Conservation (phyloP, 2,888 invertebrate species). For the Thereva unica region DNA sequence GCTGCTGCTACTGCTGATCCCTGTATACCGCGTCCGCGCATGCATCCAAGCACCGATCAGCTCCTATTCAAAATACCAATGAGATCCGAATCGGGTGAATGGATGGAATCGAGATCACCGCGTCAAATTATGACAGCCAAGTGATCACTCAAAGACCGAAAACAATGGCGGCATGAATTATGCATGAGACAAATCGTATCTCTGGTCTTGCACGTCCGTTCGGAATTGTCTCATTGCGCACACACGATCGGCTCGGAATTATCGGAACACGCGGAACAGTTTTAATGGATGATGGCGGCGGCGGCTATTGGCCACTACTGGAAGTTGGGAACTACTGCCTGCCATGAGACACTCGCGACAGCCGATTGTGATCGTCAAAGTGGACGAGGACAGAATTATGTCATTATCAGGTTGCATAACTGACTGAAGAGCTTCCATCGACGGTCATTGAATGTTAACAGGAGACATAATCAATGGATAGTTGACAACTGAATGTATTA, state of each 20-base stretch:
- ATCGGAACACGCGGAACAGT: not conserved
- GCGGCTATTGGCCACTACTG: not conserved
- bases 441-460: conserved; percentile 22
- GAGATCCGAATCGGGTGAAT: conserved; percentile 5
- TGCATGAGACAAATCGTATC: conserved; percentile 32
- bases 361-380: conserved; percentile 9
- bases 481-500: conserved; percentile 9
- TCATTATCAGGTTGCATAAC: conserved; percentile 28
- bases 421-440: conserved; percentile 8
- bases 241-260: conserved; percentile 21
- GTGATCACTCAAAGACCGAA: conserved; percentile 15
- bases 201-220: conserved; percentile 10
- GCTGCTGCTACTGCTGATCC: too few relatives aligned
- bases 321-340: too few relatives aligned
- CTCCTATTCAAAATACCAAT: too few relatives aligned
- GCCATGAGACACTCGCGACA: not conserved
- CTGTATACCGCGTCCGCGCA: too few relatives aligned
- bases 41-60: too few relatives aligned
- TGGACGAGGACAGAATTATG: conserved; percentile 15
- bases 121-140: conserved; percentile 18
- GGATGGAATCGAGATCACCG: conserved; percentile 7
- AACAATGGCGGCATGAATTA: conserved; percentile 24
- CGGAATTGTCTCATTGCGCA: conserved; percentile 25
- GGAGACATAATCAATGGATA: not conserved
- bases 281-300: not conserved